Evolutionary conservation across 2,113 vertebrate genomes (phyloP).

Genomic region (Microtus oregoni): DNA sequence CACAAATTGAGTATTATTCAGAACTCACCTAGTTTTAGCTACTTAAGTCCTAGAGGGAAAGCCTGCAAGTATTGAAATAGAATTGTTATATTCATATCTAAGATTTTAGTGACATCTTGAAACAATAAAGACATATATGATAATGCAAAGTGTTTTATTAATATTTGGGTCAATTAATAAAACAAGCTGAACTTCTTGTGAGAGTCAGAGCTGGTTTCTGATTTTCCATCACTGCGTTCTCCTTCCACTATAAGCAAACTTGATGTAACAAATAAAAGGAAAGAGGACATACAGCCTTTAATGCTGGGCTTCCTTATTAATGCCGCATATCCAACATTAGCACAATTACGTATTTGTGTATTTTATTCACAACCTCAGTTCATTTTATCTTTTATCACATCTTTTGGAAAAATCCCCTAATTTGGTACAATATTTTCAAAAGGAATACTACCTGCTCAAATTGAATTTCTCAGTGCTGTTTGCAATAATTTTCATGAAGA

Average conservation of each 20-base stretch:
- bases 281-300: neutral
- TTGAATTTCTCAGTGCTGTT: conserved; percentile 23
- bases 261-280: neutral
- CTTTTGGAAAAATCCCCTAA: neutral
- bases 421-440: conserved; percentile 35
- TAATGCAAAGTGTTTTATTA: neutral
- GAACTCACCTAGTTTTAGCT: neutral
- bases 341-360: neutral
- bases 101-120: neutral
- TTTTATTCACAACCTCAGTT: conserved; percentile 29
- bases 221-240: neutral
- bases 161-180: neutral
- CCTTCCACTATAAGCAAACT: neutral
- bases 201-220: neutral
- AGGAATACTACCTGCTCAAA: neutral
- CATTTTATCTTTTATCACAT: conserved; percentile 15
- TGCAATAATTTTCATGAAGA: neutral
- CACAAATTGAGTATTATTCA: neutral
- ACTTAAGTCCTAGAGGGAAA: neutral
- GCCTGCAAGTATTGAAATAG: neutral
- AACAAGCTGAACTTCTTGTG: neutral
- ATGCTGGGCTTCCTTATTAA: neutral
- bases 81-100: conserved; percentile 2
- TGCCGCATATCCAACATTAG: neutral
- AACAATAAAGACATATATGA: neutral